Evolutionary conservation across 2,797 vertebrate genomes (phyloP).

Genomic region (Bryconaethiops microstoma): DNA sequence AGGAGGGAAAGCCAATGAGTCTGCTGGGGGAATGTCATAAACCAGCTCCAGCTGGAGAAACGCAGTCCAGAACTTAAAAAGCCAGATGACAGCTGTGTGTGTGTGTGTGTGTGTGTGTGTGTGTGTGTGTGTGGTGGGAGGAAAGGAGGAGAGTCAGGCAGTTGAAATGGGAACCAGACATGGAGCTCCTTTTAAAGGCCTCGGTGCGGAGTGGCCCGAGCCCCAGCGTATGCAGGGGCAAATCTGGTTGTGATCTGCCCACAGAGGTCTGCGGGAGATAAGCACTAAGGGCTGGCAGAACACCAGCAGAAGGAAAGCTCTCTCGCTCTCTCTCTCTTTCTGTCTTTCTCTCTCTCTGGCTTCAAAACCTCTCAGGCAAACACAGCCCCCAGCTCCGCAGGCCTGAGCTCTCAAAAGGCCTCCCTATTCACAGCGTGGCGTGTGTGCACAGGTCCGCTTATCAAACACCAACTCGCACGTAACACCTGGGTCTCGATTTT

Average conservation of each 20-base stretch:
- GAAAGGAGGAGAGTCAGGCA: conserved; percentile 48
- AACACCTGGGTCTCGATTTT: conserved; percentile 4
- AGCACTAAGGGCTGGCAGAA: conserved; percentile 57
- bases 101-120: conserved; percentile 64
- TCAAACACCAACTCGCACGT: conserved; percentile 38
- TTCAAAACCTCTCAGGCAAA: conserved; percentile 20
- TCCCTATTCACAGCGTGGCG: conserved; percentile 26
- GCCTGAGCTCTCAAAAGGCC: conserved; percentile 33
- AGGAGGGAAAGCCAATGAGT: conserved; percentile 72
- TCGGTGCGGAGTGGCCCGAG: conserved; percentile 66
- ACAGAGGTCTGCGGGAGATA: conserved; percentile 68
- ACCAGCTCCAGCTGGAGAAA: conserved; percentile 90
- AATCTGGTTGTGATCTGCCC: conserved; percentile 80
- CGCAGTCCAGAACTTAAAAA: conserved; percentile 85
- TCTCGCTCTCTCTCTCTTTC: conserved; percentile 7
- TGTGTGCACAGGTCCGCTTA: conserved; percentile 48
- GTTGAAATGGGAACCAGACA: conserved; percentile 87
- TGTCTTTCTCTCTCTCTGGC: background rate
- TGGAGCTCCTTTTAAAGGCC: conserved; percentile 83
- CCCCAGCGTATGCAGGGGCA: conserved; percentile 78
- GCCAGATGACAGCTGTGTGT: conserved; percentile 89
- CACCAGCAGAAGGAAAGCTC: conserved; percentile 57
- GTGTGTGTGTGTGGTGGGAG: conserved; percentile 30
- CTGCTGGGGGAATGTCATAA: conserved; percentile 89
- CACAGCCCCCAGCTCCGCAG: conserved; percentile 47